phyloP scores from a whole-genome alignment of 2,888 invertebrate genomes.

The Agrochola macilenta region DNA sequence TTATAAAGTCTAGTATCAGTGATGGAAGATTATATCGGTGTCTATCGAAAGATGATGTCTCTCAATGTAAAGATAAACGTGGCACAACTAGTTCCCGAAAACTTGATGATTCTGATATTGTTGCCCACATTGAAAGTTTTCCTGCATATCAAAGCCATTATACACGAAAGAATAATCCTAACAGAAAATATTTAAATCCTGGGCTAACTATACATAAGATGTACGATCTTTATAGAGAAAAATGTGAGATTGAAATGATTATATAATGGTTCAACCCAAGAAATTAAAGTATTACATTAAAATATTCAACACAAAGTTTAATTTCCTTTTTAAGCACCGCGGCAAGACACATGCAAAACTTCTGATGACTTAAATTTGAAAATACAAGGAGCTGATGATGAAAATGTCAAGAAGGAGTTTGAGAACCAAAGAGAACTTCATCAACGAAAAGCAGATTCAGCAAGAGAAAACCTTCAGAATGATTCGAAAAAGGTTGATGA shows the following conservation, averaged over 20 bases:
- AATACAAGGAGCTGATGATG: slow-evolving; percentile 47
- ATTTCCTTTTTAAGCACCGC: slow-evolving; percentile 48
- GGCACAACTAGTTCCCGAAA: slow-evolving; percentile 61
- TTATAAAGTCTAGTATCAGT: slow-evolving; percentile 39
- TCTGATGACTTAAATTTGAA: slow-evolving; percentile 51
- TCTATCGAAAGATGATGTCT: slow-evolving; percentile 51
- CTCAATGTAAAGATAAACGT: slow-evolving; percentile 57
- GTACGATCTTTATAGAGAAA: slow-evolving; percentile 61
- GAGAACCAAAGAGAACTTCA: slow-evolving; percentile 46
- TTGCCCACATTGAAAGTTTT: slow-evolving; percentile 62
- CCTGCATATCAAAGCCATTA: slow-evolving; percentile 66
- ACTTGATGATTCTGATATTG: slow-evolving; percentile 48
- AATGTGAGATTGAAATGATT: slow-evolving; percentile 41
- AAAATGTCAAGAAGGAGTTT: slow-evolving; percentile 40
- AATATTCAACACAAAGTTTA: slow-evolving; percentile 47
- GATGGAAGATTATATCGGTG: slow-evolving; percentile 58
- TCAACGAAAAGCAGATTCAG: slow-evolving; percentile 54
- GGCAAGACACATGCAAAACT: slow-evolving; percentile 24
- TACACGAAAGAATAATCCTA: slow-evolving; percentile 61
- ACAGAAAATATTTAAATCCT: slow-evolving; percentile 63
- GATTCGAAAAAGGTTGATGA: slow-evolving; percentile 55
- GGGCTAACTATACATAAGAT: slow-evolving; percentile 51
- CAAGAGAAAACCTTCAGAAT: slow-evolving; percentile 58
- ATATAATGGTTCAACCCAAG: too few relatives aligned
- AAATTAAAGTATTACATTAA: slow-evolving; percentile 56